A percentile compares a stretch with the other conserved stretches of the same genome.
phyloP scores from a whole-genome alignment of 2,113 vertebrate species.

The Carassius auratus region DNA sequence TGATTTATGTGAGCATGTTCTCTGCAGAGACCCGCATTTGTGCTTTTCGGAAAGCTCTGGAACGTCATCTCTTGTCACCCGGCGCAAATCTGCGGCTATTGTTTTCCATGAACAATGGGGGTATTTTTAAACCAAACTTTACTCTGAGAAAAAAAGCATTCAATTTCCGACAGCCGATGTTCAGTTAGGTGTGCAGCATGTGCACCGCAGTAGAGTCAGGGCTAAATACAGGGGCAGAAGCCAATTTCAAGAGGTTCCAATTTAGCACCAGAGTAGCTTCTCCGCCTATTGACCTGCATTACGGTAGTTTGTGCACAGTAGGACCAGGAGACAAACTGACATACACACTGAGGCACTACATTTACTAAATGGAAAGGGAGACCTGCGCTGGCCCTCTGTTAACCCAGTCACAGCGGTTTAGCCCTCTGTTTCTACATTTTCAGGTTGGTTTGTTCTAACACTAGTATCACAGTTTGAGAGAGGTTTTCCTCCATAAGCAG shows the following conservation, averaged over 20 bases:
- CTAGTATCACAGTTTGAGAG: background rate
- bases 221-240: constrained; percentile 52
- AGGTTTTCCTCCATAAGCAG: background rate
- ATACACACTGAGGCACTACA: constrained; percentile 15
- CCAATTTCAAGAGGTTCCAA: constrained; percentile 52
- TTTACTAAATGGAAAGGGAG: constrained; percentile 25
- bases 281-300: constrained; percentile 54
- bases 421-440: background rate
- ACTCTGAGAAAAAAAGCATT: constrained; percentile 5
- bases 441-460: constrained; percentile 1
- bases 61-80: constrained; percentile 13
- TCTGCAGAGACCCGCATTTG: background rate
- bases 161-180: constrained; percentile 28
- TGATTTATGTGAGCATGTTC: constrained; percentile 67
- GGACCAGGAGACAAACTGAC: constrained; percentile 24
- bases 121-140: constrained; percentile 40
- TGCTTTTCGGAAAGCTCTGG: constrained; percentile 16
- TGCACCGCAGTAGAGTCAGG: constrained; percentile 34
- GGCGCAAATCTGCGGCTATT: constrained; percentile 15
- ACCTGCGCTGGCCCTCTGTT: constrained; percentile 28
- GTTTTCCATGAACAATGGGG: constrained; percentile 41
- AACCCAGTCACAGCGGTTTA: constrained; percentile 31
- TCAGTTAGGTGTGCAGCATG: constrained; percentile 15
- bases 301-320: constrained; percentile 44
- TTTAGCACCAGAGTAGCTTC: constrained; percentile 38